These are phyloP conservation scores for Perodicticus potto DNA, from an alignment of 2,797 vertebrate species.

Conservation along the genomic window DNA sequence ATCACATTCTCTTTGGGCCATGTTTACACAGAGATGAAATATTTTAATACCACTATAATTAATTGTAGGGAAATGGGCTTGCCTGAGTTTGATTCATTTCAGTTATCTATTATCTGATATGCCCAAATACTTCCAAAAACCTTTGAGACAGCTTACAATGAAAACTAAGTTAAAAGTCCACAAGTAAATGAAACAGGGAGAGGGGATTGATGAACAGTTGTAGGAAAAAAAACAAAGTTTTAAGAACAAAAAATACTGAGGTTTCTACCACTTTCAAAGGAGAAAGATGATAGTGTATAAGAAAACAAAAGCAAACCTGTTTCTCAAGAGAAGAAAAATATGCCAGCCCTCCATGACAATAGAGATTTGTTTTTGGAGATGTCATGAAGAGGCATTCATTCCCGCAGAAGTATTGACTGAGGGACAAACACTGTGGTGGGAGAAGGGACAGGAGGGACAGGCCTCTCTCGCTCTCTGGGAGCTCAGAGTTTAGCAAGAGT, in stretches of 20 bases:
- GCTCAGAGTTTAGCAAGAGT: background rate
- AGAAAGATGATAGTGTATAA: background rate
- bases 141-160: background rate
- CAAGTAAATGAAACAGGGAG: slow-evolving; percentile 28
- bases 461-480: background rate
- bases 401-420: background rate
- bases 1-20: slow-evolving; percentile 60
- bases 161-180: slow-evolving; percentile 50
- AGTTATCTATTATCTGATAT: slow-evolving; percentile 41
- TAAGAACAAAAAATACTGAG: background rate
- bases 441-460: background rate
- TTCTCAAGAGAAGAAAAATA: background rate
- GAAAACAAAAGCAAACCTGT: background rate
- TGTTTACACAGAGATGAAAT: slow-evolving; percentile 53
- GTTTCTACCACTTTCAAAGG: slow-evolving; percentile 39
- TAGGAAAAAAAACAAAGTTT: background rate
- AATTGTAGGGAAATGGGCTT: background rate
- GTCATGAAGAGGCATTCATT: background rate
- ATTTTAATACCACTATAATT: slow-evolving; percentile 18
- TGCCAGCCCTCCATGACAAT: background rate
- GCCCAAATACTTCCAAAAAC: slow-evolving; percentile 30
- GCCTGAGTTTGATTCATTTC: slow-evolving; percentile 3
- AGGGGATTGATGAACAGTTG: background rate
- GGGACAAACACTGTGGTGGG: too few relatives aligned
- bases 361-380: background rate